Evolutionary conservation across 1,140 invertebrate species (phyloP).

Genomic region (Venturia canescens): DNA sequence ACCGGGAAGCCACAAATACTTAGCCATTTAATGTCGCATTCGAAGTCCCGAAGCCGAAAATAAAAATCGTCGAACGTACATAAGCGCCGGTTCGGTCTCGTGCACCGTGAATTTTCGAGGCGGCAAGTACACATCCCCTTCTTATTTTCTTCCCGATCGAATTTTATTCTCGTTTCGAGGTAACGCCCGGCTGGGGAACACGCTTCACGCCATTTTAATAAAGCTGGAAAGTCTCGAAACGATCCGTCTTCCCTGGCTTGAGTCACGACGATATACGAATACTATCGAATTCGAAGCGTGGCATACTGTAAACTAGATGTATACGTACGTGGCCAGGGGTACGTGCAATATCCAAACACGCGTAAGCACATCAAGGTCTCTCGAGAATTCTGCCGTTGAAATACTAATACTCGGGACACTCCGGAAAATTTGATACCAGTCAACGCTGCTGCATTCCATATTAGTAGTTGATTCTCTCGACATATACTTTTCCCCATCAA

Average conservation of each 20-base stretch:
- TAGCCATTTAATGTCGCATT: constrained; percentile 67
- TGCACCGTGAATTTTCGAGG: not conserved
- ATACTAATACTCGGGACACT: constrained; percentile 32
- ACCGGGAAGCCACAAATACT: constrained; percentile 42
- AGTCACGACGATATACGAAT: constrained; percentile 50
- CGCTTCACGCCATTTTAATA: constrained; percentile 61
- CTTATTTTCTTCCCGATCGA: constrained; percentile 54
- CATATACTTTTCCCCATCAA: not conserved
- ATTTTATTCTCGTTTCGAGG: constrained; percentile 38
- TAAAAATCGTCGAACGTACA: constrained; percentile 68
- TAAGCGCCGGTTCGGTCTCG: constrained; percentile 56
- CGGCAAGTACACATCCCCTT: constrained; percentile 3
- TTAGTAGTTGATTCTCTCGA: too few relatives aligned
- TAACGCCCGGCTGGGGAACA: not conserved
- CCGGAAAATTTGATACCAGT: constrained; percentile 26
- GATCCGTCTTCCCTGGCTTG: constrained; percentile 56
- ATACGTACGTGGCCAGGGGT: not conserved
- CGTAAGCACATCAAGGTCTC: constrained; percentile 24
- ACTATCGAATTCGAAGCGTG: constrained; percentile 34
- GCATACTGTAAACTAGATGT: constrained; percentile 5
- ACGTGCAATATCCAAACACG: constrained; percentile 30
- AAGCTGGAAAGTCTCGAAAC: constrained; percentile 55
- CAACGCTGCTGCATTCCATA: not conserved
- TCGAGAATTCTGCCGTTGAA: constrained; percentile 22
- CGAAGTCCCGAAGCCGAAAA: constrained; percentile 58